Percentiles rank a stretch among this genome's conserved stretches.
These are phyloP conservation scores for Pygocentrus nattereri DNA, from an alignment of 2,797 vertebrate genomes.

Conservation along the genomic window DNA sequence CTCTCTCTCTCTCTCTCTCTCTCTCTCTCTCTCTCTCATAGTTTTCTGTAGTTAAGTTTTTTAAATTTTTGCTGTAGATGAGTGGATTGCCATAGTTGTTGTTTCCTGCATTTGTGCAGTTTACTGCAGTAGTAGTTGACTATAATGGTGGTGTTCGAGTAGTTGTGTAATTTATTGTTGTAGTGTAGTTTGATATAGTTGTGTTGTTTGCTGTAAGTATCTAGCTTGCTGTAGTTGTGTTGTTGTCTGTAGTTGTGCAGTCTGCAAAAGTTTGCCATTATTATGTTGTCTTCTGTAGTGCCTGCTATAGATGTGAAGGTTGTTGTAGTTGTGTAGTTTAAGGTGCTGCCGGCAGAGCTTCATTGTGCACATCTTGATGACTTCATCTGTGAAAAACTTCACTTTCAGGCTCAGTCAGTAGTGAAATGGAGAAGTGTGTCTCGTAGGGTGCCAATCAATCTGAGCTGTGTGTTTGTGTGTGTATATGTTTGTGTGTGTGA, in stretches of 20 bases:
- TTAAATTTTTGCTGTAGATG: too few species aligned
- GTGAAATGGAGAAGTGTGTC: constrained; percentile 17
- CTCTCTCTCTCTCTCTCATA: neutral
- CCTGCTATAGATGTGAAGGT: neutral
- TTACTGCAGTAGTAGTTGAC: too few species aligned
- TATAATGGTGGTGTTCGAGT: too few species aligned
- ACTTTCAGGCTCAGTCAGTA: constrained; percentile 7
- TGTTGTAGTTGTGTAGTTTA: neutral
- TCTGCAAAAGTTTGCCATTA: neutral
- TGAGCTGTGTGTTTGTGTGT: constrained; percentile 12
- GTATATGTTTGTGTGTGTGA: constrained; percentile 19
- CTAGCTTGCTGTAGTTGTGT: neutral
- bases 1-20: neutral
- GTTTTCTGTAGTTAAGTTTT: too few species aligned
- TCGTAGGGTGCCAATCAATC: constrained; percentile 8
- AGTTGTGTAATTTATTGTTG: neutral
- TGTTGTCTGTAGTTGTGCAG: neutral
- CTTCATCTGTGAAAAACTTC: constrained; percentile 16
- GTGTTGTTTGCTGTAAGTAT: neutral
- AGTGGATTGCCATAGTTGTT: too few species aligned
- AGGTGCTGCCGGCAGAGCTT: neutral
- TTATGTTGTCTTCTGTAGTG: neutral
- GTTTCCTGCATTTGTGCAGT: too few species aligned
- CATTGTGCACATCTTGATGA: neutral
- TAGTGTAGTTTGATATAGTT: neutral